Conservation (phyloP, 1,140 invertebrate genomes). For the Lordiphosa clarofinis region DNA sequence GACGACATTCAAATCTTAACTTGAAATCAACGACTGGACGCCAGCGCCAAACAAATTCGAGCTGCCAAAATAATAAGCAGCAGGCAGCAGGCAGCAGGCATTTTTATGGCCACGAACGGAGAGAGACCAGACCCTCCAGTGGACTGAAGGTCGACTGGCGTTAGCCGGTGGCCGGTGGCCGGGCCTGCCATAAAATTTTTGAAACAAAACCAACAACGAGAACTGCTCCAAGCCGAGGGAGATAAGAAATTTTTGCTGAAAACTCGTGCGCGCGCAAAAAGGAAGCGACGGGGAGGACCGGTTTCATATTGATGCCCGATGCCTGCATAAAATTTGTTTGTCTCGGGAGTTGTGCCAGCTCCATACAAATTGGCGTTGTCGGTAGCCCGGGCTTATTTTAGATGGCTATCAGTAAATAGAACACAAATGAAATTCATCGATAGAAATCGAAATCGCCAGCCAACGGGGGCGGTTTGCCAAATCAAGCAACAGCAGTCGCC, state of each 20-base stretch:
- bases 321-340: constrained; percentile 73
- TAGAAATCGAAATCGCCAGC: constrained; percentile 68
- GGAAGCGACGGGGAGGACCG: constrained; percentile 44
- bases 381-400: constrained; percentile 55
- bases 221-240: constrained; percentile 19
- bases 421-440: constrained; percentile 79
- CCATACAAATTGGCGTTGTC: constrained; percentile 1
- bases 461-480: constrained; percentile 61
- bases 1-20: constrained; percentile 79
- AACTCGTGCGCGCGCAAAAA: constrained; percentile 70
- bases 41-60: constrained; percentile 72
- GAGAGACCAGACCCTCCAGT: constrained; percentile 15
- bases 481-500: constrained; percentile 32
- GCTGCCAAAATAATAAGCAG: constrained; percentile 75
- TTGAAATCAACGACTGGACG: constrained; percentile 65
- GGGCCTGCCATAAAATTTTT: constrained; percentile 70
- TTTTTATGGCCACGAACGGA: constrained; percentile 29
- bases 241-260: constrained; percentile 77
- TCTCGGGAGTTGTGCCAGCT: constrained; percentile 22
- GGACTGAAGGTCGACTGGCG: constrained; percentile 49
- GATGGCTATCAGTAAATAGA: constrained; percentile 79
- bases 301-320: constrained; percentile 53
- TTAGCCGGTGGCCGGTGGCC: constrained; percentile 3
- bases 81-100: constrained; percentile 5
- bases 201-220: constrained; percentile 25